Percentiles rank a stretch among this genome's conserved stretches.
Conservation (phyloP, 1,140 invertebrate genomes). For the Aphis gossypii region DNA sequence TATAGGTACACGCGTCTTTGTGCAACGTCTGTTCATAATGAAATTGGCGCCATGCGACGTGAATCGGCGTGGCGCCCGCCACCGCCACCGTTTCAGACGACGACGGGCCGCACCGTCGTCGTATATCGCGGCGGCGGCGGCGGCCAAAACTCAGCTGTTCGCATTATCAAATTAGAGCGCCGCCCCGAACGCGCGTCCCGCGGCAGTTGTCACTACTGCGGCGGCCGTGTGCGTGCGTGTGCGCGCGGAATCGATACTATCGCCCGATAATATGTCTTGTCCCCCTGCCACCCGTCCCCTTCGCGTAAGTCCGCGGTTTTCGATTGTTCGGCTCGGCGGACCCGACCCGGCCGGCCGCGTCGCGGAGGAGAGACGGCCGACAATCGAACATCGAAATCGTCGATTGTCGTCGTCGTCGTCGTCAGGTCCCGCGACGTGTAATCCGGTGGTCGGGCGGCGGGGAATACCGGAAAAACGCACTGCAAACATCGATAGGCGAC, state of each 20-base stretch:
- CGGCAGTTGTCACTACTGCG: constrained; percentile 24
- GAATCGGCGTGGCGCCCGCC: background rate
- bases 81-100: background rate
- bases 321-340: background rate
- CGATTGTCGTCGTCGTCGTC: background rate
- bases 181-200: constrained; percentile 19
- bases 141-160: constrained; percentile 5
- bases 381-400: background rate
- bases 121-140: background rate
- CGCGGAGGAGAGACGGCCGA: too few relatives aligned
- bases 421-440: too few relatives aligned
- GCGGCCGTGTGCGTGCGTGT: background rate
- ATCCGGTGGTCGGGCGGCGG: background rate
- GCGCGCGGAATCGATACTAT: background rate
- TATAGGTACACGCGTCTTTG: background rate
- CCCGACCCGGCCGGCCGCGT: too few relatives aligned
- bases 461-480: background rate
- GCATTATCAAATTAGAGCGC: constrained; percentile 32
- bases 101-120: background rate
- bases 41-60: constrained; percentile 1
- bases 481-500: background rate
- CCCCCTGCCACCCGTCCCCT: background rate
- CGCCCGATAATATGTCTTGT: background rate
- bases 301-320: background rate
- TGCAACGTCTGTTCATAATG: background rate